Evolutionary conservation across 1,140 invertebrate species (phyloP), one percentile per base, ranked within the genome.

Genomic region (Paralvinella palmiformis): DNA sequence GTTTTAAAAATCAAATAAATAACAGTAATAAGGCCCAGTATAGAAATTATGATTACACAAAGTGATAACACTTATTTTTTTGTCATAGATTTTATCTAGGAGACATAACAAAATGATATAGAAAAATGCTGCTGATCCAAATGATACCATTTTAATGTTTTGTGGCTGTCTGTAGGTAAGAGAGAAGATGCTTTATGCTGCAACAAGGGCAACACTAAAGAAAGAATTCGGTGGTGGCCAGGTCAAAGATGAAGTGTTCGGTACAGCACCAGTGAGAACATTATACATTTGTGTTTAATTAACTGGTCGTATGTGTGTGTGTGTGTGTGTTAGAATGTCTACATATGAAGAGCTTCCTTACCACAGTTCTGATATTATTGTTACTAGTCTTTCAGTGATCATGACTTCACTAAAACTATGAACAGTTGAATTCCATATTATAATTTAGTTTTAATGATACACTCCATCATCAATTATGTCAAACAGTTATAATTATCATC

Each of bases 161-260:
- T 61, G 7, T 62, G 27, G 10, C 35, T 55, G 59, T 50, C n/a
- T n/a, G n/a, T 63, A 81, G 75, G 72, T 82, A 13, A 85, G 95
- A 65, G 89, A 98, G 73, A 99, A 99, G 83, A 99, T 99, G 96
- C 84, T 99, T 35, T 98, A 98, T 79, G 96, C 96, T 0, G 97
- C 95, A 0, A 99, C 96, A 0, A 95, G 97, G 83, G 93, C 96
- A 2, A 99, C 96, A 1, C 81, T 99, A 1, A 99, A 98, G 81
- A 89, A 88, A 72, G 94, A 98, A 81, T 99, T 99, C 84, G 94
- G 94, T 22, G 87, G 84, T 79, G 89, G 82, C 62, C 91, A 84
- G 77, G 95, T 99, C 66, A 91, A 91, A 72, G 90, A 95, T 77
- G 94, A 97, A 83, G 78, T 94, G 67, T 93, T 94, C 84, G 91